Evolutionary conservation across 1,140 invertebrate species (phyloP).

Genomic region (Babylonia areolata): DNA sequence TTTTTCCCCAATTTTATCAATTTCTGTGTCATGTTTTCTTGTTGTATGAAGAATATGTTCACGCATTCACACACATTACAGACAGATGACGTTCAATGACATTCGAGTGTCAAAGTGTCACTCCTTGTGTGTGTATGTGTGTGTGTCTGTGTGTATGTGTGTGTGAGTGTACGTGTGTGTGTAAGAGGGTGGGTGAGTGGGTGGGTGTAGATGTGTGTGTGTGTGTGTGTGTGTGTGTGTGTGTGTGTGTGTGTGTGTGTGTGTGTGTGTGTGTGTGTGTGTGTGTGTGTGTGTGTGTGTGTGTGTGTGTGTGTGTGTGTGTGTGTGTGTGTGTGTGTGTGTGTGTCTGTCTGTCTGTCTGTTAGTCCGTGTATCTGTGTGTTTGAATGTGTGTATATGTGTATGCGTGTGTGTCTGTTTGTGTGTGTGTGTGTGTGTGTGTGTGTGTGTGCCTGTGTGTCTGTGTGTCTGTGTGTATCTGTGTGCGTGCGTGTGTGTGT

Average conservation of each 20-base stretch:
- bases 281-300: slow-evolving; percentile 23
- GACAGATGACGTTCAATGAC: no score
- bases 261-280: background rate
- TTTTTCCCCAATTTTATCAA: no score
- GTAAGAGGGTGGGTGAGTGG: background rate
- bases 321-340: slow-evolving; percentile 12
- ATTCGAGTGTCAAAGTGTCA: no score
- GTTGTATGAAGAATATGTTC: no score
- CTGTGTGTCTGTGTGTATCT: slow-evolving; percentile 3
- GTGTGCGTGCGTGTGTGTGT: slow-evolving; percentile 7
- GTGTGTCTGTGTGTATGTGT: slow-evolving; percentile 31
- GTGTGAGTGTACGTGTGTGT: slow-evolving; percentile 24
- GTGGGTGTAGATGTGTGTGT: background rate
- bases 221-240: background rate
- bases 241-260: slow-evolving; percentile 7
- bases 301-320: background rate
- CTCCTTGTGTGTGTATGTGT: slow-evolving; percentile 5
- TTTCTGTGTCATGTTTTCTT: no score
- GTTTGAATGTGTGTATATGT: no score
- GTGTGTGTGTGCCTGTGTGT: background rate
- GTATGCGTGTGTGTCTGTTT: no score
- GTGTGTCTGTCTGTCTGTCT: background rate
- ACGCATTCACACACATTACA: no score
- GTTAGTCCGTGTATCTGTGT: no score
- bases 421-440: no score